Conservation (phyloP, 2,888 invertebrate species). For the Agriopis aurantiaria region DNA sequence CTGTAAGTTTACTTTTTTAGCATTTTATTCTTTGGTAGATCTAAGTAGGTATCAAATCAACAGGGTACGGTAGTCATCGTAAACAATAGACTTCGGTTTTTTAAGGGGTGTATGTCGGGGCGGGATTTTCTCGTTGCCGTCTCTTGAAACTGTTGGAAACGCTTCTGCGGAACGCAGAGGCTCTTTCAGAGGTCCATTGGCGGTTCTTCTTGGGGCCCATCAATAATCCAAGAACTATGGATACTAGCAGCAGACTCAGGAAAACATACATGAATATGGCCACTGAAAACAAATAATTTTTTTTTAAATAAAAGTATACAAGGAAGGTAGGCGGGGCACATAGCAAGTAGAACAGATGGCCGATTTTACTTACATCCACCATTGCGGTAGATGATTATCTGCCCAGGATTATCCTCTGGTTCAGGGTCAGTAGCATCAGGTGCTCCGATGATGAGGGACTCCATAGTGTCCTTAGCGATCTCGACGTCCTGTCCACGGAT, state of each 20-base stretch:
- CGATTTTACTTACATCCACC: constrained; percentile 24
- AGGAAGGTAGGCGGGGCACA: too few species aligned
- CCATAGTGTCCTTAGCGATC: constrained; percentile 51
- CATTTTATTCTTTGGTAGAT: constrained; percentile 3
- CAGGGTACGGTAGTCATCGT: neutral
- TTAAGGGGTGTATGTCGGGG: constrained; percentile 21
- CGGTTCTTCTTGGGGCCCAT: constrained; percentile 63
- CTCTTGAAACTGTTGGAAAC: constrained; percentile 60
- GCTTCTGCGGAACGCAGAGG: constrained; percentile 50
- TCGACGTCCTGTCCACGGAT: constrained; percentile 58
- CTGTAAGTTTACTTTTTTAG: neutral
- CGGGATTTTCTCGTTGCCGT: constrained; percentile 26
- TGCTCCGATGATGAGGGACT: constrained; percentile 31
- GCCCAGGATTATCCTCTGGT: constrained; percentile 6
- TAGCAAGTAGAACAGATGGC: too few species aligned
- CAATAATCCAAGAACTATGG: constrained; percentile 47
- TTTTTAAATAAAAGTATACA: too few species aligned
- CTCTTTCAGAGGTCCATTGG: constrained; percentile 59
- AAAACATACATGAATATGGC: constrained; percentile 36
- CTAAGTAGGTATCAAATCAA: neutral
- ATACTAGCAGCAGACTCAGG: constrained; percentile 49
- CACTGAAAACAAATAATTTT: constrained; percentile 35
- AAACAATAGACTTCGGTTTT: neutral
- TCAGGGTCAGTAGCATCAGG: neutral
- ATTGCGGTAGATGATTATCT: constrained; percentile 1